These are phyloP conservation scores for Iselma pallidipennis DNA, from an alignment of 2,888 invertebrate genomes.

Conservation along the genomic window DNA sequence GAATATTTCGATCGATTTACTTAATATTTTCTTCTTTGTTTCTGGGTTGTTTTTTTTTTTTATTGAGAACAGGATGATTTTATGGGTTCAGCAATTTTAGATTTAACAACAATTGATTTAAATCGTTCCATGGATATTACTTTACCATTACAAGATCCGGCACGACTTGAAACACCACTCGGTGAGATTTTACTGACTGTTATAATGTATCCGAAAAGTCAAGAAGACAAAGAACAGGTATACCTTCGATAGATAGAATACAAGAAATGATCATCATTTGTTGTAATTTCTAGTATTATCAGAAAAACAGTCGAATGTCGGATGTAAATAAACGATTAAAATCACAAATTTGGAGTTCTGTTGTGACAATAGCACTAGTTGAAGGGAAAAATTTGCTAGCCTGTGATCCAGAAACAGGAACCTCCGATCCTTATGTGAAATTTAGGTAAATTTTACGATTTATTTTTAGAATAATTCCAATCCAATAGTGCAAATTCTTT, in stretches of 20 bases:
- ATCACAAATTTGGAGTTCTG: slow-evolving; percentile 96
- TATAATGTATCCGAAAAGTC: slow-evolving; percentile 89
- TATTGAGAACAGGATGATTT: slow-evolving; percentile 79
- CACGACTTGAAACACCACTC: slow-evolving; percentile 66
- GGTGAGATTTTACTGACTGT: slow-evolving; percentile 84
- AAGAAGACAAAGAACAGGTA: slow-evolving; percentile 94
- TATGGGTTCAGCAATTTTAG: slow-evolving; percentile 90
- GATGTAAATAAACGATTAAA: slow-evolving; percentile 85
- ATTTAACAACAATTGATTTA: slow-evolving; percentile 81
- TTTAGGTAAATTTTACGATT: slow-evolving; percentile 69
- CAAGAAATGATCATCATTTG: not conserved
- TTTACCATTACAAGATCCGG: slow-evolving; percentile 78
- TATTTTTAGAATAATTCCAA: no score
- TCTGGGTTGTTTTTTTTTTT: slow-evolving; percentile 7
- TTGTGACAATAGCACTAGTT: slow-evolving; percentile 95
- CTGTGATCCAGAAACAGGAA: slow-evolving; percentile 85
- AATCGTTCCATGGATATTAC: slow-evolving; percentile 76
- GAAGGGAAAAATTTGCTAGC: slow-evolving; percentile 90
- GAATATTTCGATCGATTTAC: no score
- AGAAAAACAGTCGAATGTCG: slow-evolving; percentile 74
- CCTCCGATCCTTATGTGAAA: slow-evolving; percentile 93
- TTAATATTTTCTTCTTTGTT: no score
- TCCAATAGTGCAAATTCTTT: slow-evolving; percentile 36
- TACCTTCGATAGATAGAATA: not conserved
- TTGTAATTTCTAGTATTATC: slow-evolving; percentile 69